Percentiles rank a stretch among this genome's conserved stretches.
Conservation (phyloP, 2,888 invertebrate genomes). For the Oscheius onirici region DNA sequence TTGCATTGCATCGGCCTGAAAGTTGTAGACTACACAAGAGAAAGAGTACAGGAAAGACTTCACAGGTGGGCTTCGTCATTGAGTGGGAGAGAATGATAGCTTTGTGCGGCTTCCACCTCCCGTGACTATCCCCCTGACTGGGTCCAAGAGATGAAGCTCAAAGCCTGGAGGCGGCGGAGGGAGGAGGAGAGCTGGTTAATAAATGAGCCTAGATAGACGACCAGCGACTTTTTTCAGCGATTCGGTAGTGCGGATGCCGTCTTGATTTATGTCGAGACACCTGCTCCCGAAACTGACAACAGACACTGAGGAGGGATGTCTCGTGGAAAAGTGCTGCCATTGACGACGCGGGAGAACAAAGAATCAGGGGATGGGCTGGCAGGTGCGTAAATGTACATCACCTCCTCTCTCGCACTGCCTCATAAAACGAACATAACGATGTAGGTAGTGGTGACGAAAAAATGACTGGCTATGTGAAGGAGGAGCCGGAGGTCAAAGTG, state of each 20-base stretch:
- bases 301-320: not conserved
- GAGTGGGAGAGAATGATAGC: not conserved
- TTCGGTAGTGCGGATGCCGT: slow-evolving; percentile 19
- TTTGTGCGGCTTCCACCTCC: too few species aligned
- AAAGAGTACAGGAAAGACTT: too few species aligned
- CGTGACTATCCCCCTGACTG: too few species aligned
- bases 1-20: slow-evolving; percentile 41
- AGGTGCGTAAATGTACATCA: slow-evolving; percentile 14
- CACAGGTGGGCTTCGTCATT: not conserved
- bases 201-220: slow-evolving; percentile 3
- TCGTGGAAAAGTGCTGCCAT: slow-evolving; percentile 25
- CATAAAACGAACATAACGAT: not conserved
- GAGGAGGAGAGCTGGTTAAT: slow-evolving; percentile 1
- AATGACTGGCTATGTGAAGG: not conserved
- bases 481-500: slow-evolving; percentile 21
- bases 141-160: too few species aligned
- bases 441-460: not conserved
- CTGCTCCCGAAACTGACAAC: slow-evolving; percentile 11
- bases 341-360: slow-evolving; percentile 12
- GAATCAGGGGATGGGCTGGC: not conserved
- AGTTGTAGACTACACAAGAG: not conserved
- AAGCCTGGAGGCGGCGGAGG: not conserved
- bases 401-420: not conserved
- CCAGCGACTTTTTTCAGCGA: not conserved
- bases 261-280: slow-evolving; percentile 24